Evolutionary conservation across 2,797 vertebrate species (phyloP).

Genomic region (Phoeniculus purpureus): DNA sequence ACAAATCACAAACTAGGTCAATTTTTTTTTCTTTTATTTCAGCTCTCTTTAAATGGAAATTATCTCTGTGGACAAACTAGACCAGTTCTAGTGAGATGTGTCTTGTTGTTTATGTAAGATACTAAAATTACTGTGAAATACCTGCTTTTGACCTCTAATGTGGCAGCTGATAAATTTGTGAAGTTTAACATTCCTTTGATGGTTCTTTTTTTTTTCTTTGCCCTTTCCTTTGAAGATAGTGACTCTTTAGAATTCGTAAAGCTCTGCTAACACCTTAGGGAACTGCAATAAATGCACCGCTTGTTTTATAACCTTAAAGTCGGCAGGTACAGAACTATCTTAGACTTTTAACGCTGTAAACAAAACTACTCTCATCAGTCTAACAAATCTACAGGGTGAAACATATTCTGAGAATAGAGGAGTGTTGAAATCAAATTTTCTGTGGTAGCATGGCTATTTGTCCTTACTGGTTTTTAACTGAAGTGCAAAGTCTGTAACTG

Average conservation of each 20-base stretch:
- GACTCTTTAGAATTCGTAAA: background rate
- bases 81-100: background rate
- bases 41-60: background rate
- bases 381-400: background rate
- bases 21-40: background rate
- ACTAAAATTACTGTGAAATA: constrained; percentile 9
- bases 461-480: background rate
- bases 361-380: background rate
- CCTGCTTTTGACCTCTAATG: constrained; percentile 4
- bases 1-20: background rate
- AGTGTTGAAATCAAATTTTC: background rate
- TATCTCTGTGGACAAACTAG: background rate
- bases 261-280: background rate
- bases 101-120: constrained; percentile 7
- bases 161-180: background rate
- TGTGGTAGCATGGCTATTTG: background rate
- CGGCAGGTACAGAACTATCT: background rate
- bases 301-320: background rate
- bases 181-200: constrained; percentile 4
- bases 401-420: background rate
- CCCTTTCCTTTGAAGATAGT: constrained; percentile 19
- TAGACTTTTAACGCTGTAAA: background rate
- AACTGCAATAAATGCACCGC: background rate
- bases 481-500: background rate
- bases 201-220: background rate